Evolutionary conservation across 2,888 invertebrate genomes (phyloP).

Genomic region (Drosophila borealis): DNA sequence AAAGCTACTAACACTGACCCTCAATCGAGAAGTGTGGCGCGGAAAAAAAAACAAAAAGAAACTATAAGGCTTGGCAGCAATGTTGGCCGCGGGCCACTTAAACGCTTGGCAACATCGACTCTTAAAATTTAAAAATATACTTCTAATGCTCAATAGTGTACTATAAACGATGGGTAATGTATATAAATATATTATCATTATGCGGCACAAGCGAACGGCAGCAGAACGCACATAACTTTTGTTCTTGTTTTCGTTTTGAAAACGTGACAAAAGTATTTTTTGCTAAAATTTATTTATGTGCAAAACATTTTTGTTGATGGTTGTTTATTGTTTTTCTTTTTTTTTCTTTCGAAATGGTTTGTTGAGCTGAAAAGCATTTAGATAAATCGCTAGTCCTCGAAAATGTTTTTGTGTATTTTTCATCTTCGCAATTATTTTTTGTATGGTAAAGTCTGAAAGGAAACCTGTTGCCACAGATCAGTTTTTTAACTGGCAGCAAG

Average conservation of each 20-base stretch:
- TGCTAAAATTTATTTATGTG: slow-evolving; percentile 23
- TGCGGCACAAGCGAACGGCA: slow-evolving; percentile 7
- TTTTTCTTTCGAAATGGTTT: slow-evolving; percentile 10
- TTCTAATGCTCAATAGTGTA: slow-evolving; percentile 19
- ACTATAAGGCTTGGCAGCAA: slow-evolving; percentile 8
- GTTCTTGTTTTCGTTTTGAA: slow-evolving; percentile 33
- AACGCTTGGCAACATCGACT: slow-evolving; percentile 50
- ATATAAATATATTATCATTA: slow-evolving; percentile 17
- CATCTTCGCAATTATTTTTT: background rate
- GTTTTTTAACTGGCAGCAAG: background rate
- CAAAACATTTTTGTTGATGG: slow-evolving; percentile 20
- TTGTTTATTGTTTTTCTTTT: slow-evolving; percentile 24
- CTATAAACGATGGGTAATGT: slow-evolving; percentile 16
- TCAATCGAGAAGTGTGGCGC: slow-evolving; percentile 30
- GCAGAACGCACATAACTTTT: slow-evolving; percentile 15
- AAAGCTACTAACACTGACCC: slow-evolving; percentile 34
- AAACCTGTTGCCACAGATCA: slow-evolving; percentile 39
- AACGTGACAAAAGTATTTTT: slow-evolving; percentile 64
- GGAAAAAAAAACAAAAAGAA: background rate
- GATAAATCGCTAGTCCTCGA: background rate
- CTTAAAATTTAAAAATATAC: slow-evolving; percentile 33
- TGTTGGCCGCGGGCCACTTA: slow-evolving; percentile 19
- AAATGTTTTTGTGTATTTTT: slow-evolving; percentile 15
- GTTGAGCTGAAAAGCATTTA: background rate
- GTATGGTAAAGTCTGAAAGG: background rate